Evolutionary conservation across 2,113 vertebrate species (phyloP), one percentile per base, ranked within the genome.

Genomic region (Prolemur simus): DNA sequence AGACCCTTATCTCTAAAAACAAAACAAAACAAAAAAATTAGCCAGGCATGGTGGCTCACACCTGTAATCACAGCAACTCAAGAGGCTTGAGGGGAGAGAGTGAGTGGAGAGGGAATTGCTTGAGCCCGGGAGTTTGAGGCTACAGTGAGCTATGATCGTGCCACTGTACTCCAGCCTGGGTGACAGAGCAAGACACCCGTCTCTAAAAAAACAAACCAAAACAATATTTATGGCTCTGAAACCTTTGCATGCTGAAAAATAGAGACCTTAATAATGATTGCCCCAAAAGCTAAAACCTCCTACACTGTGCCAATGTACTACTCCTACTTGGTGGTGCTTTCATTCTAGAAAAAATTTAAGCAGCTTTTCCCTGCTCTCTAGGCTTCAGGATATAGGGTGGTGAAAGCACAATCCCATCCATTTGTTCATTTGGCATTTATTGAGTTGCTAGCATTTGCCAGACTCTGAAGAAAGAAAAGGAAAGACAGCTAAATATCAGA

Each of bases 371-470:
- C 63, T 80, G 29, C 47, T 92, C 25, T 81, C 49, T 45, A 69
- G 85, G 42, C n/a, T 81, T 86, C 37, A 17, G 23, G 49, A 85
- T 39, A 34, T 6, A 89, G 39, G 42, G 42, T 80, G 18, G 17
- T 88, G n/a, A 73, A 89, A 66, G 23, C 71, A 78, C 54, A 94
- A 32, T 52, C 13, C 52, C 64, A 68, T 52, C 18, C 56, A 54
- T 80, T 52, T 78, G 54, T 52, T 94, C 64, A 3, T 87, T 87
- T 91, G 94, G 52, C 91, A 95, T 85, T 78, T 77, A 74, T 7
- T 52, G 49, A 94, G 37, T 47, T 89, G 69, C 66, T 92, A 74
- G 64, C 39, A 66, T 29, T 56, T 89, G 42, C 66, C 58, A 85
- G n/a, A 23, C 42, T 83, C 58, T 69, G 42, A 84, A 71, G 52